Percentiles rank a stretch among this genome's conserved stretches.
phyloP scores from a whole-genome alignment of 1,140 invertebrate species.

The Bombus balteatus region DNA sequence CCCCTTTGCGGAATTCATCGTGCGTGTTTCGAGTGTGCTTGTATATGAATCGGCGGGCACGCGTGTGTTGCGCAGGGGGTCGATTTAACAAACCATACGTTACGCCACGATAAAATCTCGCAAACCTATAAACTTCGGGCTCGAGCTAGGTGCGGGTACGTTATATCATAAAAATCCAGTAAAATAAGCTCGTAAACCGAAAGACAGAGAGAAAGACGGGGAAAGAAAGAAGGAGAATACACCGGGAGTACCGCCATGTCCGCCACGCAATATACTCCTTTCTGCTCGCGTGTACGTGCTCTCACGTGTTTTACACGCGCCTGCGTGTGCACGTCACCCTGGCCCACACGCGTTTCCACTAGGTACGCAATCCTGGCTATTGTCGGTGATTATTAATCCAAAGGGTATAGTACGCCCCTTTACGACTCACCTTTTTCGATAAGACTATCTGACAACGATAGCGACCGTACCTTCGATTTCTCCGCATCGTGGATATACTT shows the following conservation, averaged over 20 bases:
- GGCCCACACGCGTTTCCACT: neutral
- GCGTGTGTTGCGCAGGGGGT: slow-evolving; percentile 54
- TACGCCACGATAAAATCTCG: slow-evolving; percentile 82
- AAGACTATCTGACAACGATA: neutral
- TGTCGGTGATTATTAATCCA: slow-evolving; percentile 9
- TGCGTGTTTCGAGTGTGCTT: slow-evolving; percentile 26
- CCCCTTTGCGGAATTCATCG: slow-evolving; percentile 66
- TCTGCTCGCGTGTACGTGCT: slow-evolving; percentile 30
- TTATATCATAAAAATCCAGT: slow-evolving; percentile 83
- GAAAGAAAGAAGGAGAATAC: slow-evolving; percentile 26
- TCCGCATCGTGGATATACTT: neutral
- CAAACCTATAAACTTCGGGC: slow-evolving; percentile 81
- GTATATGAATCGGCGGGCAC: slow-evolving; percentile 26
- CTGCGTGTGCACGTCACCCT: neutral
- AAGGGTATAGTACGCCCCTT: too few relatives aligned
- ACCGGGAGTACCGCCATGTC: slow-evolving; percentile 38
- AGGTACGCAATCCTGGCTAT: neutral
- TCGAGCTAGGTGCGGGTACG: slow-evolving; percentile 75
- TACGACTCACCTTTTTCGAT: neutral
- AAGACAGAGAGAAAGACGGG: slow-evolving; percentile 43
- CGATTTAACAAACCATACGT: slow-evolving; percentile 83
- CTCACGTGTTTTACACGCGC: slow-evolving; percentile 25
- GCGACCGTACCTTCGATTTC: neutral
- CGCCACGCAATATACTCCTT: slow-evolving; percentile 31
- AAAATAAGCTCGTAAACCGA: slow-evolving; percentile 82